Conservation (phyloP, 2,113 vertebrate genomes). For the Rana temporaria region DNA sequence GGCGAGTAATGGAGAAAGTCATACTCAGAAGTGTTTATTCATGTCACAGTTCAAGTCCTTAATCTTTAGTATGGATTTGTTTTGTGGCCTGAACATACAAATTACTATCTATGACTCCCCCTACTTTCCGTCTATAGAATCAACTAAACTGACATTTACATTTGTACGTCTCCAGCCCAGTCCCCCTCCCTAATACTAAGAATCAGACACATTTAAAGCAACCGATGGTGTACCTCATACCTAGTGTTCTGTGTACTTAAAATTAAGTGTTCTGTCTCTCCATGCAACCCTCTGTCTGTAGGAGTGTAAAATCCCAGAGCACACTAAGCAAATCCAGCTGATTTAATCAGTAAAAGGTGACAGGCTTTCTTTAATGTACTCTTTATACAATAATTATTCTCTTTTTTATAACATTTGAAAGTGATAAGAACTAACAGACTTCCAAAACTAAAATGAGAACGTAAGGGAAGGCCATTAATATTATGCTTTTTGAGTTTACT, state of each 20-base stretch:
- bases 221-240: too few relatives aligned
- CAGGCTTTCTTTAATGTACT: not conserved
- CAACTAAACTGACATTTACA: not conserved
- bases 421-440: not conserved
- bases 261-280: too few relatives aligned
- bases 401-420: constrained; percentile 40
- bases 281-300: too few relatives aligned
- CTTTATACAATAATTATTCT: constrained; percentile 23
- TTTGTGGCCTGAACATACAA: not conserved
- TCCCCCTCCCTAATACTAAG: too few relatives aligned
- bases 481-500: too few relatives aligned
- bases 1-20: too few relatives aligned
- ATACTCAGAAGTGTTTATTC: not conserved
- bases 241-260: too few relatives aligned
- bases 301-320: too few relatives aligned
- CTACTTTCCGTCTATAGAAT: not conserved
- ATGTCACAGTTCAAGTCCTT: constrained; percentile 6
- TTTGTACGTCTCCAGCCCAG: not conserved
- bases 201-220: too few relatives aligned
- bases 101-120: not conserved
- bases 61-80: not conserved
- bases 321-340: too few relatives aligned
- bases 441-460: not conserved
- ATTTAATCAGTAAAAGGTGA: too few relatives aligned
- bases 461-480: not conserved